Base-by-base conservation (phyloP, 2,797 vertebrate species). In the Threskiornis aethiopicus region DNA sequence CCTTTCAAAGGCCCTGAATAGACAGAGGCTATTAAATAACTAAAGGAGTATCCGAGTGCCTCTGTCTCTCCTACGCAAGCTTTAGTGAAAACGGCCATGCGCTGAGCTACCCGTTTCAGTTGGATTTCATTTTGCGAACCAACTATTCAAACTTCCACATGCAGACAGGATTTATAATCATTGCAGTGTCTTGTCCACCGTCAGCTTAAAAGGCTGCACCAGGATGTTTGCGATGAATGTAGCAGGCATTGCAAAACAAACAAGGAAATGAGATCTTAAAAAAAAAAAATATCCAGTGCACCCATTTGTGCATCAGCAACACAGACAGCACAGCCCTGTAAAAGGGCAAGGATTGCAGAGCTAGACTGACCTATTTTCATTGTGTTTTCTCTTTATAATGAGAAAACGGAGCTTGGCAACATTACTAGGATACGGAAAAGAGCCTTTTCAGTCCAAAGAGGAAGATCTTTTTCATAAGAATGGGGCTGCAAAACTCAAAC, bases 1-100 rank as follows among this genome's bases (percentile, higher is more conserved):
- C 84, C 92, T 97, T 96, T 92, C 81, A 92, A 88, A 96, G 78
- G 81, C 52, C 55, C 47, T 80, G 81, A 83, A 70, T 22, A 94
- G 71, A 87, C 33, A 95, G 73, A 94, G 71, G 78, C 77, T 84
- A 67, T 85, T 67, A 90, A 97, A 91, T 31, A 81, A 79, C 47
- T 62, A 62, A 57, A 87, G 84, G 84, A 61, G n/a, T 22, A 92
- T 16, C 41, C 16, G n/a, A 93, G 90, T 44, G 66, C n/a, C 58
- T 70, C 82, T 55, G 58, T 13, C 41, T 82, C 62, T 93, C 69
- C 94, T 70, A 42, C 0, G 0, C 31, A 64, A 84, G 66, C 78
- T 49, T 59, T 37, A 67, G n/a, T 55, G 89, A 73, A 61, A 80
- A 69, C 71, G 87, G 90, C 75, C 46, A 4, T 33, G 75, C 0